Evolutionary conservation across 92 coral and sea anemone genomes (phyloP).

Genomic region (Porites cylindrica): DNA sequence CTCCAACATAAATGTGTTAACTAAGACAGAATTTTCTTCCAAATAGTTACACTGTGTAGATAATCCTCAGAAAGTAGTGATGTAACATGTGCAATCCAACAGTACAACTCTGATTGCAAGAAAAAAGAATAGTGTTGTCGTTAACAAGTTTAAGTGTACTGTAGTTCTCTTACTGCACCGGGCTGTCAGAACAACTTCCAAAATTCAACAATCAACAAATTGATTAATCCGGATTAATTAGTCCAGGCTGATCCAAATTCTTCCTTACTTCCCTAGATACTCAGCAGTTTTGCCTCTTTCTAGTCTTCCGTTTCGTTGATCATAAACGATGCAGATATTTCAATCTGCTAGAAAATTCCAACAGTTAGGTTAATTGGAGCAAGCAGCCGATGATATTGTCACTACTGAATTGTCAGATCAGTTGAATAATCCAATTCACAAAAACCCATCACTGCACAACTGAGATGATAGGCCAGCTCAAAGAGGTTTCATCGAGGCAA

Average conservation of each 20-base stretch:
- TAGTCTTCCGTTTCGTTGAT: neutral
- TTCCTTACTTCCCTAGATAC: neutral
- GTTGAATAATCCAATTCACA: neutral
- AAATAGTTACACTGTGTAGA: neutral
- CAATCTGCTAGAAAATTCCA: constrained; percentile 15
- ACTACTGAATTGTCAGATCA: neutral
- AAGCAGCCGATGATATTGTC: neutral
- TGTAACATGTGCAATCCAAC: neutral
- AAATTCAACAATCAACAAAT: neutral
- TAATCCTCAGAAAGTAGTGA: neutral
- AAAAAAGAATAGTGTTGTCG: neutral
- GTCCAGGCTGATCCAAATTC: constrained; percentile 13
- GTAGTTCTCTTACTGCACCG: too few relatives aligned
- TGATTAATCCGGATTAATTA: neutral
- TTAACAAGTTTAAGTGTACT: too few relatives aligned
- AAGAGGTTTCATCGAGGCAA: neutral
- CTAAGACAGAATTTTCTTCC: neutral
- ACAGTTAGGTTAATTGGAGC: neutral
- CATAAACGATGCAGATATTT: neutral
- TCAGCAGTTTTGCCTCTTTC: neutral
- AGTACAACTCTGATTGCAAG: neutral
- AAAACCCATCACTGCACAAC: neutral
- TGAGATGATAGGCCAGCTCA: neutral
- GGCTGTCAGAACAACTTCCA: too few relatives aligned
- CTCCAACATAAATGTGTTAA: too few relatives aligned